phyloP scores from a whole-genome alignment of 2,888 invertebrate genomes.

The Zelleria hepariella region DNA sequence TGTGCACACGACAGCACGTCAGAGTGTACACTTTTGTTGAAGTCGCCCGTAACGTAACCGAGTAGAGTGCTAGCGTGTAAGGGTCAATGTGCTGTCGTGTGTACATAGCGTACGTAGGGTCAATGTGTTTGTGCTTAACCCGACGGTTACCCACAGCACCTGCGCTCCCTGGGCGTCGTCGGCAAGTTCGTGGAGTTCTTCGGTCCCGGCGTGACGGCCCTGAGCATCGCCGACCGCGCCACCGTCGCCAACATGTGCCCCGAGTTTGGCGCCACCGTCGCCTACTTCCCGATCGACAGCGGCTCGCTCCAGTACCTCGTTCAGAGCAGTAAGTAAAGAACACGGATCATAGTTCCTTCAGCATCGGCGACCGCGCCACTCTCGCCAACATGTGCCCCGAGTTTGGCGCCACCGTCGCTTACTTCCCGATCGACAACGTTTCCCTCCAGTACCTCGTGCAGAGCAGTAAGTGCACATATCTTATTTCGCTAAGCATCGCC shows the following conservation, averaged over 20 bases:
- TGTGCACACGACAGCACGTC: too few relatives aligned
- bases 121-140: too few relatives aligned
- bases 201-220: slow-evolving; percentile 90
- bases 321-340: slow-evolving; percentile 85
- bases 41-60: too few relatives aligned
- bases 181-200: slow-evolving; percentile 99
- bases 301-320: slow-evolving; percentile 83
- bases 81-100: too few relatives aligned
- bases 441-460: background rate
- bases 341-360: slow-evolving; percentile 68
- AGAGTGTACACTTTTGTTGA: too few relatives aligned
- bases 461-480: too few relatives aligned
- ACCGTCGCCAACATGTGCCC: slow-evolving; percentile 99
- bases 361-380: slow-evolving; percentile 97
- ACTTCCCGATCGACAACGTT: slow-evolving; percentile 88
- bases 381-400: slow-evolving; percentile 98
- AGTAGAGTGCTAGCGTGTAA: too few relatives aligned
- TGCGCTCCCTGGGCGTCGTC: slow-evolving; percentile 95
- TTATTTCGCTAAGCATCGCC: background rate
- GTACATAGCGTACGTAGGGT: too few relatives aligned
- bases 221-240: slow-evolving; percentile 97
- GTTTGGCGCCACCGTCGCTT: slow-evolving; percentile 97
- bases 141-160: slow-evolving; percentile 78
- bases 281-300: slow-evolving; percentile 93
- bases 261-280: slow-evolving; percentile 94